These are phyloP conservation scores for Lacanobia wlatinum DNA, from an alignment of 2,888 invertebrate species.

Conservation along the genomic window DNA sequence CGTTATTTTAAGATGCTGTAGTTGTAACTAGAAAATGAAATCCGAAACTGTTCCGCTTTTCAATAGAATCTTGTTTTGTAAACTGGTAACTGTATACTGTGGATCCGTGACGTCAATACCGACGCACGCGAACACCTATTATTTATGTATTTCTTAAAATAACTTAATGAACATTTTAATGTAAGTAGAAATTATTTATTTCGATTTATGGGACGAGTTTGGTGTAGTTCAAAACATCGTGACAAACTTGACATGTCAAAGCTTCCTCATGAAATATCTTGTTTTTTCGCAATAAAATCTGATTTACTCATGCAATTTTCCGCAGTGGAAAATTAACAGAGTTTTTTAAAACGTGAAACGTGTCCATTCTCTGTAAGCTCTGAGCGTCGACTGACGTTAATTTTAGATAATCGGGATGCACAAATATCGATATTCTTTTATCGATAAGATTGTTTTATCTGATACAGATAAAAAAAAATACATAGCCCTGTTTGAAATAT, in stretches of 20 bases:
- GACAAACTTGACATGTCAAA: not conserved
- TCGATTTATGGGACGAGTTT: not conserved
- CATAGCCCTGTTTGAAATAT: not conserved
- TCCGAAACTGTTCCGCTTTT: slow-evolving; percentile 52
- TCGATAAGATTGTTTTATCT: slow-evolving; percentile 56
- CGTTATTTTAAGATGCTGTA: slow-evolving; percentile 59
- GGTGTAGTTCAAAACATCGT: not conserved
- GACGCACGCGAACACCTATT: slow-evolving; percentile 48
- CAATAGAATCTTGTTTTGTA: slow-evolving; percentile 49
- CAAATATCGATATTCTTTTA: slow-evolving; percentile 67
- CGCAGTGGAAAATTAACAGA: slow-evolving; percentile 39
- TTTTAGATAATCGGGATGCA: slow-evolving; percentile 77
- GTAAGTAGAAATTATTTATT: slow-evolving; percentile 13
- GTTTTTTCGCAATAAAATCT: not conserved
- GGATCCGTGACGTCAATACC: slow-evolving; percentile 51
- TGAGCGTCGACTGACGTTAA: slow-evolving; percentile 76
- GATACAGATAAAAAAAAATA: slow-evolving; percentile 4
- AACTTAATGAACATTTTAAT: slow-evolving; percentile 47
- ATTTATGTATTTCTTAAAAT: slow-evolving; percentile 56
- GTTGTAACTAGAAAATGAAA: slow-evolving; percentile 52
- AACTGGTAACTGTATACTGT: slow-evolving; percentile 53
- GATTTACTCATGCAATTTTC: not conserved
- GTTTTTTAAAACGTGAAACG: slow-evolving; percentile 41
- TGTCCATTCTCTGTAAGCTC: slow-evolving; percentile 68
- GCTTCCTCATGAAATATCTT: not conserved